Base-by-base conservation (phyloP, 2,888 invertebrate genomes). In the Papilio elwesi region DNA sequence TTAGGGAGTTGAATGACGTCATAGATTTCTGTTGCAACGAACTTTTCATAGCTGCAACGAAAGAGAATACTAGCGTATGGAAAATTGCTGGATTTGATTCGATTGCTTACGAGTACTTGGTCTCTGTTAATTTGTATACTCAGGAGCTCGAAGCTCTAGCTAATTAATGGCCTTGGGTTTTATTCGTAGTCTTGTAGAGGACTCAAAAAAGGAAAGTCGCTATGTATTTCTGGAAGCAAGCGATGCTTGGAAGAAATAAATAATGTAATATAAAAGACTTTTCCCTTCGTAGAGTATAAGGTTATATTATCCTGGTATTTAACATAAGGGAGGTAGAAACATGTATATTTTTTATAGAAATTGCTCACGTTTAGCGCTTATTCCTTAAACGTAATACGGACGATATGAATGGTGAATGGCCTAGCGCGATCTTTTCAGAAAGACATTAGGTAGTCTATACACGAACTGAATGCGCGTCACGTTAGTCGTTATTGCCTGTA, bases 401-500 rank as follows among this genome's bases (percentile, higher is more conserved):
- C 84, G 83, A 88, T 89, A 89, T 88, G 87, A 87, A 87, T 85
- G 89, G 87, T 87, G 88, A 87, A 89, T 87, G 88, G 86, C 82
- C 79, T 83, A 79, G 79, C 77, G 76, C 75, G 82, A 79, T 79
- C 82, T 85, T 90, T 91, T 91, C 90, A 90, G 80, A 76, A 76
- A 74, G 83, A 83, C 89, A 92, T 91, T 92, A 91, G 87, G 87
- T 83, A 92, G 89, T 88, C 91, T 80, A 76, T 87, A 89, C 90
- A 87, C 87, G 90, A 76, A 80, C 78, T 82, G 82, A 87, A 87
- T 87, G 91, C 91, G 85, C 88, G 91, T 90, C 92, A 90, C 92
- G 91, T 90, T 87, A 89, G 81, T 85, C 90, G 89, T 90, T 91
- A 91, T 90, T 90, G 90, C 89, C 90, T 87, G 88, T 89, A 89